Evolutionary conservation across 2,113 vertebrate species (phyloP), one percentile per base, ranked within the genome.

Genomic region (Ophiodon elongatus): DNA sequence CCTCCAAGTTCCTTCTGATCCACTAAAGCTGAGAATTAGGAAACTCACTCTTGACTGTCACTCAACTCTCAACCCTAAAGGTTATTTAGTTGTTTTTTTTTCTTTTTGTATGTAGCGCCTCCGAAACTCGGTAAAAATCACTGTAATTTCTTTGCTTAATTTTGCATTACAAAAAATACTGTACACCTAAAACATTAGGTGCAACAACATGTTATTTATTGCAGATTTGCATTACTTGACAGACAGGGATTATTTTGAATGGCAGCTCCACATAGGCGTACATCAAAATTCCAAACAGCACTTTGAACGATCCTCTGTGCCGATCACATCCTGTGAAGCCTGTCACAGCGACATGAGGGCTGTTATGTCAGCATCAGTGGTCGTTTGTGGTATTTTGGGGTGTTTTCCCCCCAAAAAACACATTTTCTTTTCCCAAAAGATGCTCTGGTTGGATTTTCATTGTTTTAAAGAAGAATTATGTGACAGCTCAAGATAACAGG

Each of bases 61-160:
- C 62, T 90, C 56, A 73, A 3, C 59, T 25, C 35, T 78, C 17
- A 17, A 56, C 77, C 76, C n/a, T 35, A 50, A 82, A 87, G 82
- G 76, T 85, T 68, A 43, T 31, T 50, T 6, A 57, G 31, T 67
- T 80, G 77, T 75, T 82, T 80, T 39, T n/a, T n/a, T n/a, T n/a
- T n/a, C n/a, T n/a, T n/a, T 57, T 39, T 5, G 43, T 45, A 13
- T 45, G 27, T 2, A 79, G 62, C 52, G 57, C n/a, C 56, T 23
- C 25, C 35, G n/a, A 37, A 72, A 54, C 56, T 25, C n/a, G n/a
- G 25, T 27, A 72, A 47, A 56, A 60, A 52, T 65, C 13, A 60
- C 57, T 62, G 19, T 70, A 76, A 83, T 45, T 19, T 45, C 14
- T 41, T 73, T 45, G n/a, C 67, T 21, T 75, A 13, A 47, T 64